phyloP scores from a whole-genome alignment of 2,888 invertebrate species.

The Chymomyza amoena region DNA sequence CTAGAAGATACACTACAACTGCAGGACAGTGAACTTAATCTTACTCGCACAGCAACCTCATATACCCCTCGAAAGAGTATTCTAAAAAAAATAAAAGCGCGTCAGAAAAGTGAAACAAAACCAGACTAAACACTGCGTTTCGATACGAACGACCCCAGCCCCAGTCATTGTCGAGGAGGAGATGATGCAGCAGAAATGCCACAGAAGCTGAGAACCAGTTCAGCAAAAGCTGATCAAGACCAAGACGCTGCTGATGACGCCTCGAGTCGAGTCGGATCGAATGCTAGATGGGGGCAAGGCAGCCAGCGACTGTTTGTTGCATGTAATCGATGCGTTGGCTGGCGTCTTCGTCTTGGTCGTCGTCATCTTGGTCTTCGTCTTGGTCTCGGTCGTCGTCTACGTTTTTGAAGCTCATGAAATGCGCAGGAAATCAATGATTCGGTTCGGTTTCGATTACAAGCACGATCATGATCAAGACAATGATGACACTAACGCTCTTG shows the following conservation, averaged over 20 bases:
- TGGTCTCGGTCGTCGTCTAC: slow-evolving; percentile 19
- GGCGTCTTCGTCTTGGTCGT: slow-evolving; percentile 28
- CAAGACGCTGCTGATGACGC: slow-evolving; percentile 14
- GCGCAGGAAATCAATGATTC: slow-evolving; percentile 76
- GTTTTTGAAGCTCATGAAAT: slow-evolving; percentile 65
- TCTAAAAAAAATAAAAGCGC: background rate
- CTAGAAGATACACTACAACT: background rate
- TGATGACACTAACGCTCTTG: slow-evolving; percentile 18
- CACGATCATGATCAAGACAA: slow-evolving; percentile 37
- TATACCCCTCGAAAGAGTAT: background rate
- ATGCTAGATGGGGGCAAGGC: background rate
- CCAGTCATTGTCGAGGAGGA: background rate
- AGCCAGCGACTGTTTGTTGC: slow-evolving; percentile 32
- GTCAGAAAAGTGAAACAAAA: slow-evolving; percentile 71
- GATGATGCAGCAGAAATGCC: slow-evolving; percentile 34
- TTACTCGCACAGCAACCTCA: background rate
- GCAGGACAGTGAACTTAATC: too few species aligned
- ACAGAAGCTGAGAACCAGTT: slow-evolving; percentile 61
- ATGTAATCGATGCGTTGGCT: slow-evolving; percentile 67
- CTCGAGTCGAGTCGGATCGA: background rate
- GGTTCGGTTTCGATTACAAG: slow-evolving; percentile 76
- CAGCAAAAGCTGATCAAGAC: slow-evolving; percentile 48
- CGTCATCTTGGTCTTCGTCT: slow-evolving; percentile 9
- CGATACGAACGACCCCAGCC: slow-evolving; percentile 1
- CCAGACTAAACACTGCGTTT: slow-evolving; percentile 67